These are phyloP conservation scores for Hippocampus mohnikei DNA, from an alignment of 2,113 vertebrate species.

Conservation along the genomic window DNA sequence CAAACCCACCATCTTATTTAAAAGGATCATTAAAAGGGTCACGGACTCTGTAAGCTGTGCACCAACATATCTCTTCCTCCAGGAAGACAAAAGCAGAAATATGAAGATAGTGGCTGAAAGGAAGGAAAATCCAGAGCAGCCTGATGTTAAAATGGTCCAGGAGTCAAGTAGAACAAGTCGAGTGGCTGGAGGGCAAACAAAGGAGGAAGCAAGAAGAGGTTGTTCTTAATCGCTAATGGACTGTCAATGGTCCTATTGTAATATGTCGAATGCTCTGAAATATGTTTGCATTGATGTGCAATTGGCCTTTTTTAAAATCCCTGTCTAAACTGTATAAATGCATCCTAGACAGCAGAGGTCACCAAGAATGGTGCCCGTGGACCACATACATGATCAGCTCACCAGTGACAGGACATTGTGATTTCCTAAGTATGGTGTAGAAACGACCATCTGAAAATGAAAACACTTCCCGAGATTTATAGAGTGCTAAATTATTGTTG, in stretches of 20 bases:
- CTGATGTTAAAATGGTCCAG: constrained; percentile 71
- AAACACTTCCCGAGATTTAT: no score
- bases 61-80: constrained; percentile 9
- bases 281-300: constrained; percentile 35
- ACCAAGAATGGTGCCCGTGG: neutral
- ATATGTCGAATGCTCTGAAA: constrained; percentile 55
- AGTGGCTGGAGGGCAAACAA: constrained; percentile 64
- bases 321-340: neutral
- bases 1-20: neutral
- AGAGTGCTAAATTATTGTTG: neutral
- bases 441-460: no score
- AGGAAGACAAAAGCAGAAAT: constrained; percentile 51
- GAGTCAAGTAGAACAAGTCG: constrained; percentile 72
- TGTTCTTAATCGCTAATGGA: constrained; percentile 67
- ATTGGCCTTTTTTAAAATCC: constrained; percentile 32
- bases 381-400: no score
- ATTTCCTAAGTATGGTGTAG: neutral
- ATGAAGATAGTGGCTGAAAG: constrained; percentile 51
- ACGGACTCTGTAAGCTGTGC: constrained; percentile 26
- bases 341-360: neutral
- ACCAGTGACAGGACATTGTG: neutral
- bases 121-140: constrained; percentile 60
- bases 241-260: constrained; percentile 58
- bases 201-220: constrained; percentile 45
- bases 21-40: constrained; percentile 21